Evolutionary conservation across 2,113 vertebrate species (phyloP).

Genomic region (Laticauda laticaudata): DNA sequence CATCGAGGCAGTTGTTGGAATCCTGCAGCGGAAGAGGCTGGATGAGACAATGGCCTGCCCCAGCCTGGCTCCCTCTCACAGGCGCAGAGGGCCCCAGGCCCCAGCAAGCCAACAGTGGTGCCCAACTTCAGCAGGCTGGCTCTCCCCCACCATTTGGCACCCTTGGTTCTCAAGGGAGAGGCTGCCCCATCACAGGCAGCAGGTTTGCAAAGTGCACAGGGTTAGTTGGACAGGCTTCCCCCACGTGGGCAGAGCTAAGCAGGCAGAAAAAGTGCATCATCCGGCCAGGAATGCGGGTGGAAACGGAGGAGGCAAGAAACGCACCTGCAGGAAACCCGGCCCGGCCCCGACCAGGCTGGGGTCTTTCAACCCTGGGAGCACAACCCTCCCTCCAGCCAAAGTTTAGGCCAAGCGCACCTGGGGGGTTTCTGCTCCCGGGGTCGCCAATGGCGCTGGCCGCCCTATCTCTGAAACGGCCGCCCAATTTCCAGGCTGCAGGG

Average conservation of each 20-base stretch:
- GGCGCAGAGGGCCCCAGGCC: not conserved
- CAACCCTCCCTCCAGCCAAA: not conserved
- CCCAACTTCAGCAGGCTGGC: not conserved
- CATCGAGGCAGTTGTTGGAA: constrained; percentile 77
- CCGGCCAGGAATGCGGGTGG: not conserved
- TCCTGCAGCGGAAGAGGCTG: constrained; percentile 45
- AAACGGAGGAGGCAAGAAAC: not conserved
- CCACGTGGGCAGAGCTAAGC: not conserved
- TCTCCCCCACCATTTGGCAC: not conserved
- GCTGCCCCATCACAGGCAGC: not conserved
- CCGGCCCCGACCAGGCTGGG: not conserved
- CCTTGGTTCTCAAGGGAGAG: not conserved
- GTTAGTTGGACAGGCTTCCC: not conserved
- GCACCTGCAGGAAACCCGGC: not conserved
- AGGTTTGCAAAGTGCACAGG: not conserved
- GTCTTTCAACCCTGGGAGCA: no score
- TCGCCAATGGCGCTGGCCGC: rapidly evolving
- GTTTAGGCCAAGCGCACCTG: not conserved
- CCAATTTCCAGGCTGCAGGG: not conserved
- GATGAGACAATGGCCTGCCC: not conserved
- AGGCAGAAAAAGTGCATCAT: not conserved
- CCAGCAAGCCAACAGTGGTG: rapidly evolving
- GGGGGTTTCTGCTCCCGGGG: not conserved
- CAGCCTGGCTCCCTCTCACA: not conserved
- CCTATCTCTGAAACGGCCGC: not conserved